These are phyloP conservation scores for Medauroidea extradentata DNA, from an alignment of 1,140 invertebrate species.

Conservation along the genomic window DNA sequence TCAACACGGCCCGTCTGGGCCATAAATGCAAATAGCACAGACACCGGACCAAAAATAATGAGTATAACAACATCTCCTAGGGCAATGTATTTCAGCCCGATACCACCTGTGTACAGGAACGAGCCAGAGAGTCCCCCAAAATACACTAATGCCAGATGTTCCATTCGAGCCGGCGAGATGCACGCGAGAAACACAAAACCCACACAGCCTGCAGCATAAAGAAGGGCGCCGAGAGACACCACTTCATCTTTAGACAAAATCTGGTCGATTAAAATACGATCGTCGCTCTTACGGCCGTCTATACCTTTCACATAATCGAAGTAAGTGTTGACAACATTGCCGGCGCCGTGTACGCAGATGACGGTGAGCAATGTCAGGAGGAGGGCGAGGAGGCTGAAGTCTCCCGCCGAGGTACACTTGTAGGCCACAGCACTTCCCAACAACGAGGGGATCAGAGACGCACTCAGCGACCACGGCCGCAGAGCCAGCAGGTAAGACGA, in stretches of 20 bases:
- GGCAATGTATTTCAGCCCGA: conserved; percentile 90
- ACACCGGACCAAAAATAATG: conserved; percentile 90
- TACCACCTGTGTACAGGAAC: conserved; percentile 89
- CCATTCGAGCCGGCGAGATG: conserved; percentile 85
- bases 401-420: conserved; percentile 59
- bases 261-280: conserved; percentile 88
- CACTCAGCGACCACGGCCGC: conserved; percentile 89
- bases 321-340: conserved; percentile 96
- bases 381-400: conserved; percentile 74
- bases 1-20: conserved; percentile 82
- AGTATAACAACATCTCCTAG: conserved; percentile 87
- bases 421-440: conserved; percentile 83
- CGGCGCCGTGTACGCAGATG: conserved; percentile 88
- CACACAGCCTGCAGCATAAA: conserved; percentile 83
- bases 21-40: conserved; percentile 91
- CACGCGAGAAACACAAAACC: conserved; percentile 77
- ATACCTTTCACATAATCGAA: conserved; percentile 93
- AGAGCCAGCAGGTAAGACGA: conserved; percentile 82
- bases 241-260: conserved; percentile 82
- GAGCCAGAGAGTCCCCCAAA: conserved; percentile 95
- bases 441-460: conserved; percentile 83
- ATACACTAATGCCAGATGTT: conserved; percentile 88
- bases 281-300: conserved; percentile 86
- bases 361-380: conserved; percentile 79
- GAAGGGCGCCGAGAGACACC: conserved; percentile 76